phyloP scores from a whole-genome alignment of 1,140 invertebrate species.

The Procambarus clarkii region DNA sequence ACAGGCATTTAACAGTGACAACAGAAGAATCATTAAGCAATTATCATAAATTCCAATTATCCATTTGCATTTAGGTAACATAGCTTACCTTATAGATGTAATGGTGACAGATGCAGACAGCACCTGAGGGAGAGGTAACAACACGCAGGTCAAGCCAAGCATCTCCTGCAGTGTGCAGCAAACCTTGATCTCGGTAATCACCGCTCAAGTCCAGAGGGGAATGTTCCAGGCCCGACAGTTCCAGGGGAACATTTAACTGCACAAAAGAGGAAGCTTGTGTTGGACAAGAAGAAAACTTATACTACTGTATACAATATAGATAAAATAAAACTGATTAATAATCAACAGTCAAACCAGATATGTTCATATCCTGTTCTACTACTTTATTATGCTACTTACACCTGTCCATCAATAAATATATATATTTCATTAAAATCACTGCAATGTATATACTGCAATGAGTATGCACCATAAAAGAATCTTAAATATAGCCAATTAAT shows the following conservation, averaged over 20 bases:
- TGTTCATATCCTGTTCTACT: too few species aligned
- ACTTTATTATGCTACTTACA: too few species aligned
- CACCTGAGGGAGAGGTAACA: slow-evolving; percentile 83
- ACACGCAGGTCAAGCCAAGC: slow-evolving; percentile 88
- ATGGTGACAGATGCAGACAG: slow-evolving; percentile 89
- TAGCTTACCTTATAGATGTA: slow-evolving; percentile 83
- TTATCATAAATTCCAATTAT: too few species aligned
- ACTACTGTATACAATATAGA: not conserved
- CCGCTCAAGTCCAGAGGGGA: slow-evolving; percentile 76
- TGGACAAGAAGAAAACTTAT: slow-evolving; percentile 6
- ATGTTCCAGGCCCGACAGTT: slow-evolving; percentile 83
- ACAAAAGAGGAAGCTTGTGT: slow-evolving; percentile 72
- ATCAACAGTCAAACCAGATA: not conserved
- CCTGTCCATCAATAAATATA: too few species aligned
- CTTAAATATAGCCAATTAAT: too few species aligned
- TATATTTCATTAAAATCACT: too few species aligned
- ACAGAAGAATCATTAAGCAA: too few species aligned
- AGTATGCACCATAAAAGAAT: too few species aligned
- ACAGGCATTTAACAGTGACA: too few species aligned
- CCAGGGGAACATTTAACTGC: slow-evolving; percentile 89
- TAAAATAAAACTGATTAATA: not conserved
- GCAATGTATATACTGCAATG: too few species aligned
- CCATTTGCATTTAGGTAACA: not conserved
- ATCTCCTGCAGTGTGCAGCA: slow-evolving; percentile 85
- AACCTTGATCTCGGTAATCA: slow-evolving; percentile 84